Percentiles rank a stretch among this genome's conserved stretches.
Evolutionary conservation across 2,113 vertebrate genomes (phyloP).

Genomic region (Cochlearius cochlearius): DNA sequence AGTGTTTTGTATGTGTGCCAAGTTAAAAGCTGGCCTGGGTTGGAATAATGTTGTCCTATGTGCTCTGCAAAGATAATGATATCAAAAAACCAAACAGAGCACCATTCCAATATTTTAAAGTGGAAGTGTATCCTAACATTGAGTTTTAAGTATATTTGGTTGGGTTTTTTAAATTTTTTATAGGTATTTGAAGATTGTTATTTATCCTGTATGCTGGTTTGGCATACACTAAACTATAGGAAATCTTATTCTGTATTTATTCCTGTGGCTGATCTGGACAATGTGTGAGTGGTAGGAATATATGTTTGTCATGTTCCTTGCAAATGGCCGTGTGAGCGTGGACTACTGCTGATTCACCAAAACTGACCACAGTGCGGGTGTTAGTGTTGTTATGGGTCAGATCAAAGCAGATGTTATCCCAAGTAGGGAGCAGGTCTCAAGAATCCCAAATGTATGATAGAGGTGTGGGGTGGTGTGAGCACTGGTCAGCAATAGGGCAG

Average conservation of each 20-base stretch:
- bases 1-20: neutral
- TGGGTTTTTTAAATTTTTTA: fast-evolving
- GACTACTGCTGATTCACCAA: neutral
- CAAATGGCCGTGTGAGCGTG: fast-evolving
- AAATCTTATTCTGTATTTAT: neutral
- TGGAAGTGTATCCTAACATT: neutral
- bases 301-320: neutral
- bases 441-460: neutral
- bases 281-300: neutral
- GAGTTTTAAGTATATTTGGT: neutral
- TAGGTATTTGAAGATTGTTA: neutral
- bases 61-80: neutral
- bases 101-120: neutral
- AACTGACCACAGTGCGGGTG: neutral
- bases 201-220: neutral
- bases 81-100: neutral
- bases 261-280: neutral
- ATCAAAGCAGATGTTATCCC: neutral
- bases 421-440: neutral
- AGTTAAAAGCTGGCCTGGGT: neutral
- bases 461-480: neutral
- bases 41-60: neutral
- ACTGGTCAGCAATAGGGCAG: neutral
- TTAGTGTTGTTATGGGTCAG: neutral
- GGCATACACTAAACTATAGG: neutral